These are phyloP conservation scores for Branchellion lobata DNA, from an alignment of 2,888 invertebrate genomes.

Conservation along the genomic window DNA sequence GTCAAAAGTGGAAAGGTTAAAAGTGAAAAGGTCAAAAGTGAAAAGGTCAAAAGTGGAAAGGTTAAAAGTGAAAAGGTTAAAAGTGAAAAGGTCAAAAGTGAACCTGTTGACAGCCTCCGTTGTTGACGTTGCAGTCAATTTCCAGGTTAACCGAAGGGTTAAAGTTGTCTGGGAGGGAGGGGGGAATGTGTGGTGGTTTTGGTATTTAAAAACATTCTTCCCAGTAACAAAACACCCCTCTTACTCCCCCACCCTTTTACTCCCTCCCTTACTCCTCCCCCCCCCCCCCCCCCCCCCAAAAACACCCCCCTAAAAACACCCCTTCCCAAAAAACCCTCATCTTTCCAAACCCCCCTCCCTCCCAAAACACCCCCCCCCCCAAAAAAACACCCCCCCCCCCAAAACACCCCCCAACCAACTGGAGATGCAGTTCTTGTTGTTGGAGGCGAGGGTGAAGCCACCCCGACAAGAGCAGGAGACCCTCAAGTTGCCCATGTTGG, in stretches of 20 bases:
- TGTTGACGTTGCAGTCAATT: constrained; percentile 25
- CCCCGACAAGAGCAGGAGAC: not conserved
- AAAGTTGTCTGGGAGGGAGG: not conserved
- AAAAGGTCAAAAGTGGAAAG: too few relatives aligned
- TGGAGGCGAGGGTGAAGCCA: constrained; percentile 9
- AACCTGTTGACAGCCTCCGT: constrained; percentile 34
- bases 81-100: too few relatives aligned
- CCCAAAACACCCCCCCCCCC: not conserved
- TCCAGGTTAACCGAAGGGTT: not conserved
- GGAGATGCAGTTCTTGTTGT: constrained; percentile 24
- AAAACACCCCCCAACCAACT: not conserved
- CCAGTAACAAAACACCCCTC: too few relatives aligned
- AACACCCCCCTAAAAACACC: not conserved
- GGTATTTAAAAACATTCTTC: too few relatives aligned
- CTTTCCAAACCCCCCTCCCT: too few relatives aligned
- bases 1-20: too few relatives aligned
- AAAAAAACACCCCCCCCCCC: not conserved
- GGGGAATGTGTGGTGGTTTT: not conserved
- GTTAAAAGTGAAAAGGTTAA: too few relatives aligned
- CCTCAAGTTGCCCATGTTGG: constrained; percentile 36
- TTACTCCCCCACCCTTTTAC: too few relatives aligned
- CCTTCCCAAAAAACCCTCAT: not conserved
- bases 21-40: too few relatives aligned
- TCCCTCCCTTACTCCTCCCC: not conserved
- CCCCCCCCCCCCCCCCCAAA: not conserved